phyloP scores from a whole-genome alignment of 1,140 invertebrate species.

The Berghia stephanieae region DNA sequence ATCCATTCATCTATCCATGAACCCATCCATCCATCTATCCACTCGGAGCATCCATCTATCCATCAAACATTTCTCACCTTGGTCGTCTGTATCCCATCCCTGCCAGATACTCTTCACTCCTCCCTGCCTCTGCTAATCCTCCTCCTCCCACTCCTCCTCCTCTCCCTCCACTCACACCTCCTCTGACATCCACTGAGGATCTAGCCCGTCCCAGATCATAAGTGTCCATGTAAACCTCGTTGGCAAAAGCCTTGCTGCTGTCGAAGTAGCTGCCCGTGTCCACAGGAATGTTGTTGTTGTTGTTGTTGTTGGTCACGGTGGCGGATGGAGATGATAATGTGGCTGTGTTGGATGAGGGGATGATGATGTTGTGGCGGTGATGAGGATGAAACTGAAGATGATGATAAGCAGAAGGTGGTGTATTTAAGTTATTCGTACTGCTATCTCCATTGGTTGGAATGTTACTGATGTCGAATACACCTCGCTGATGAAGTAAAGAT shows the following conservation, averaged over 20 bases:
- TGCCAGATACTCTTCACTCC: constrained; percentile 15
- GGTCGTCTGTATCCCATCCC: constrained; percentile 38
- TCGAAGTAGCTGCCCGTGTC: constrained; percentile 17
- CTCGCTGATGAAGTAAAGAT: constrained; percentile 9
- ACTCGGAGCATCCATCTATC: too few species aligned
- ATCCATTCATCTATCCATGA: too few species aligned
- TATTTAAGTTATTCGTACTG: too few species aligned
- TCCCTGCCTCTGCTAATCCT: constrained; percentile 27
- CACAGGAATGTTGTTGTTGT: neutral
- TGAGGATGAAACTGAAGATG: neutral
- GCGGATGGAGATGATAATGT: neutral
- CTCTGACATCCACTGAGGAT: too few species aligned
- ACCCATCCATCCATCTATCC: neutral
- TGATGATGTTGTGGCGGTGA: neutral
- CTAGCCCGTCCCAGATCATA: constrained; percentile 45
- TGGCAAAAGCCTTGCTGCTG: constrained; percentile 50
- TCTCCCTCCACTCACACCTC: neutral
- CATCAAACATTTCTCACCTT: constrained; percentile 56
- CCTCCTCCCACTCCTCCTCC: neutral
- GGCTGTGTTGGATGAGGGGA: constrained; percentile 21
- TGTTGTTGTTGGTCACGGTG: neutral
- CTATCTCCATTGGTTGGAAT: too few species aligned
- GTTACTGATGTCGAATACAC: neutral
- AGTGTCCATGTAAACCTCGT: constrained; percentile 62
- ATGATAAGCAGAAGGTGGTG: neutral